Base-by-base conservation (phyloP, 2,888 invertebrate genomes). In the Oscheius myriophilus region DNA sequence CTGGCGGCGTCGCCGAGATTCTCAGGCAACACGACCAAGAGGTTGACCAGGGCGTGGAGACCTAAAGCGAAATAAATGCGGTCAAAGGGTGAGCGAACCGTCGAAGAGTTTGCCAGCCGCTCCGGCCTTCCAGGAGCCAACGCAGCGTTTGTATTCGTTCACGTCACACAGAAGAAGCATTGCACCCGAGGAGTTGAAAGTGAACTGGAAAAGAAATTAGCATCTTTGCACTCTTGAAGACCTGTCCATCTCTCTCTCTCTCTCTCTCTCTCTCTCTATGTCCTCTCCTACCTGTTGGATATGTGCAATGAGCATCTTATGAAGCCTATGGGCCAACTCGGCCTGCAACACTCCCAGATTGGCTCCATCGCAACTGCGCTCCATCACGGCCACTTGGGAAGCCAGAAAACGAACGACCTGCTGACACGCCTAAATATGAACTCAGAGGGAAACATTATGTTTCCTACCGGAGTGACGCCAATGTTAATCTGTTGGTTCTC, bases 131-230 rank as follows among this genome's bases (percentile, higher is more conserved):
- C 79, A 79, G 45, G 70, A 61, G 2, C 70, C 71, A 6, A 79
- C 62, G 21, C 73, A 63, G 21, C 70, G 64, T 61, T 69, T 90
- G 88, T 97, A 97, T 88, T 96, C 96, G 85, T 96, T 96, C 80
- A 98, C 93, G 90, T 98, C 98, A 88, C 96, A 96, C 81, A 98
- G 95, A 1, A 94, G 94, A 87, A 95, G 92, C 93, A 98, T 95
- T 0, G 96, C 96, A 66, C 97, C 93, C 23, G 82, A 74, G n/a
- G 79, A 76, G 62, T 82, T 85, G 70, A 82, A 85, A 26, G 68
- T 67, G 70, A 76, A 76, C 67, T 71, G 67, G 14, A 72, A 69
- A 46, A 39, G 21, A 23, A 9, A 33, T 33, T 33, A 3, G 33
- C 33, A 6, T 33, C 3, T 6, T 9, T 33, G 33, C 33, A 33